Evolutionary conservation across 1,140 invertebrate genomes (phyloP), one percentile per base, ranked within the genome.

Genomic region (Phortica variegata): DNA sequence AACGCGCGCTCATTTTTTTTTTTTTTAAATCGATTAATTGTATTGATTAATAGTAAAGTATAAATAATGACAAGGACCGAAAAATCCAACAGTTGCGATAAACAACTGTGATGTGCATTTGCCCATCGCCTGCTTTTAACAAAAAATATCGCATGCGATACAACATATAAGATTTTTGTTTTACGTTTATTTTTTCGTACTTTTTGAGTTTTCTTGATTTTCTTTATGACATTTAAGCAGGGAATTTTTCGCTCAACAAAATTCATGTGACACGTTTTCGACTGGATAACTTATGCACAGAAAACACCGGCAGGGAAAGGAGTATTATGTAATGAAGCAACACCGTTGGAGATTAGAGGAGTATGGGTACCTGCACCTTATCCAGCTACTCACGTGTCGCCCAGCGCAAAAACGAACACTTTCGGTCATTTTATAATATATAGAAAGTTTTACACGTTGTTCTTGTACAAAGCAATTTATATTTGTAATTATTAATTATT

Each of bases 201-300:
- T 34, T 34, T 4, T 4, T 43, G 9, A 38, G 20, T 21, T 33
- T 37, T 29, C 16, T 23, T 12, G 23, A 47, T 23, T 38, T 19
- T 47, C 36, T 39, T 18, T 34, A 26, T 47, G 40, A 34, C 3
- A 44, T 33, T 46, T 49, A 66, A 54, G 68, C 72, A 75, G 73
- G 72, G 72, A 60, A 74, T 58, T 70, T 56, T 66, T 70, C 68
- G 63, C 69, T 75, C 72, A 75, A 61, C 72, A 75, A 75, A 75
- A 75, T 72, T 74, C 57, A 75, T 75, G 72, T 75, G 72, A 75
- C 71, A 75, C 65, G 58, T 53, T 75, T 75, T 70, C 62, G 54
- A 56, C 56, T 66, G 71, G 36, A 54, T 3, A n/a, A n/a, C n/a
- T n/a, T n/a, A n/a, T n/a, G n/a, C n/a, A n/a, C n/a, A n/a, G n/a